phyloP scores from a whole-genome alignment of 2,113 vertebrate genomes.

The Grantiella picta region DNA sequence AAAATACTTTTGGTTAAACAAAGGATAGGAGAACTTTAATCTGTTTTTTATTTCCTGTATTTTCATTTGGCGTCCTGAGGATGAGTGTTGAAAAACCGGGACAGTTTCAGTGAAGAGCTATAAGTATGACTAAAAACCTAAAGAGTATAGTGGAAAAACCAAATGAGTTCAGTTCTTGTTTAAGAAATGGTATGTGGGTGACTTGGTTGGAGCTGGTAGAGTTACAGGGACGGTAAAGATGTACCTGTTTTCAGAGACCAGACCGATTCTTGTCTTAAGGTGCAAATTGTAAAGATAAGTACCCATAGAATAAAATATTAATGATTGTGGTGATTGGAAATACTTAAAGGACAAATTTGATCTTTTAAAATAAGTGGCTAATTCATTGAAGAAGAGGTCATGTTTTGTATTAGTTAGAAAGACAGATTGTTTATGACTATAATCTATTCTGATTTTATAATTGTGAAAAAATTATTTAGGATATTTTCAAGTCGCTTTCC shows the following conservation, averaged over 20 bases:
- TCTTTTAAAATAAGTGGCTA: neutral
- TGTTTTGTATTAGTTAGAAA: neutral
- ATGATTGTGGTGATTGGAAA: neutral
- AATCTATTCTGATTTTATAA: neutral
- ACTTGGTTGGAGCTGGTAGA: neutral
- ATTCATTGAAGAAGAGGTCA: neutral
- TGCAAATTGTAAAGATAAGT: neutral
- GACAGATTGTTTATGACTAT: neutral
- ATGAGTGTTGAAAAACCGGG: neutral
- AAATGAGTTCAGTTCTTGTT: neutral
- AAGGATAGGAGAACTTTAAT: neutral
- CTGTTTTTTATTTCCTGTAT: neutral
- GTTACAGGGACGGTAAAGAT: neutral
- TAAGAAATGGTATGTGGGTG: neutral
- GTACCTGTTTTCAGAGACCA: neutral
- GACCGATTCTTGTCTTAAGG: neutral
- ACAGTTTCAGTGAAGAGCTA: neutral
- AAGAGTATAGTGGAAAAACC: neutral
- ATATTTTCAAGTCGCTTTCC: neutral
- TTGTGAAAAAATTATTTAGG: neutral
- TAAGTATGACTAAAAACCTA: neutral
- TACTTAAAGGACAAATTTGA: neutral
- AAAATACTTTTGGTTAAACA: neutral
- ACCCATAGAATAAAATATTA: neutral
- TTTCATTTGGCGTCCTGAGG: neutral